Percentiles rank a stretch among this genome's conserved stretches.
These are phyloP conservation scores for Apis cerana DNA, from an alignment of 1,140 invertebrate species.

Conservation along the genomic window DNA sequence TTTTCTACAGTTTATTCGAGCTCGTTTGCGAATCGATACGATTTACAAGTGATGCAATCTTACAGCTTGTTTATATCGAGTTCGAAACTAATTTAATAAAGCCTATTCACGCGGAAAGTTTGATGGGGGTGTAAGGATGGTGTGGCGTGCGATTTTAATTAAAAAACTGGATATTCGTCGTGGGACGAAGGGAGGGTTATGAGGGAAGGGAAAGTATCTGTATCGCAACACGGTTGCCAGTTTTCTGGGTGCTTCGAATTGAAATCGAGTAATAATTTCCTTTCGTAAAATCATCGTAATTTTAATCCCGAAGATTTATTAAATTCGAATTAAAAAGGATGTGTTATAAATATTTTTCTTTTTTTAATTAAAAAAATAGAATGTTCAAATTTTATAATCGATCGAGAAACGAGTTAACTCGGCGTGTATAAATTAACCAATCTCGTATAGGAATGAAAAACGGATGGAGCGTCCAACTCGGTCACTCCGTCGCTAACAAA, in stretches of 20 bases:
- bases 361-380: neutral
- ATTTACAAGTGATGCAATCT: constrained; percentile 30
- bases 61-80: constrained; percentile 33
- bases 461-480: neutral
- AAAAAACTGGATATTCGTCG: constrained; percentile 50
- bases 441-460: neutral
- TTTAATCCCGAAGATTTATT: neutral
- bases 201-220: constrained; percentile 11
- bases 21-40: neutral
- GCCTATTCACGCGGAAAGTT: constrained; percentile 42
- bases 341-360: neutral
- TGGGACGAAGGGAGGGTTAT: neutral
- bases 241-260: neutral
- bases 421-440: neutral
- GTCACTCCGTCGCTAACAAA: neutral
- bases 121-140: neutral
- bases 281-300: too few species aligned
- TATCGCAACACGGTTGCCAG: neutral
- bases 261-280: neutral
- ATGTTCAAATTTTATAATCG: neutral
- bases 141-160: constrained; percentile 54
- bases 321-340: neutral
- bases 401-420: too few species aligned
- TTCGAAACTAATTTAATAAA: constrained; percentile 48
- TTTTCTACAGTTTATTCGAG: neutral